Base-by-base conservation (phyloP, 2,888 invertebrate genomes). In the Chrysolina oricalcia region DNA sequence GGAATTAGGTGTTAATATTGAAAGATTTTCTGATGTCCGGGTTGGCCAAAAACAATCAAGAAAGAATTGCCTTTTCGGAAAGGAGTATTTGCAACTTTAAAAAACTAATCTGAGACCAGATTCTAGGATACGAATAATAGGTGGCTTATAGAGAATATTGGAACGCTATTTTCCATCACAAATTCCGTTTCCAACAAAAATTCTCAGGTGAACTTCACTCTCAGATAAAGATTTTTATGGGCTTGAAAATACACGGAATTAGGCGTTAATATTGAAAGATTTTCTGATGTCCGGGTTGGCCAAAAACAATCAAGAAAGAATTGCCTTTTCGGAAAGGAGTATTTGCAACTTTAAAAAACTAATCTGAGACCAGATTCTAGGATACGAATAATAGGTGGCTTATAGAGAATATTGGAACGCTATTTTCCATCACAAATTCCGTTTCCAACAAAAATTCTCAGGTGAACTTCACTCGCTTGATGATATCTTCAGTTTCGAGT, bases 171-270 rank as follows among this genome's bases (percentile, higher is more conserved):
- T 17, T 59, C 48, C 56, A 21, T 46, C 59, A 48, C n/a, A n/a
- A n/a, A n/a, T n/a, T n/a, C n/a, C n/a, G n/a, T n/a, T n/a, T n/a
- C n/a, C n/a, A n/a, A n/a, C n/a, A n/a, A n/a, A n/a, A n/a, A n/a
- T n/a, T n/a, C n/a, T n/a, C n/a, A n/a, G n/a, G n/a, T n/a, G n/a
- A n/a, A n/a, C n/a, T n/a, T n/a, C n/a, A 68, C 63, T 66, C 53
- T 66, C 35, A 70, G 66, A 73, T 76, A 70, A 69, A 70, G 76
- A 76, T 76, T 76, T 73, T 73, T 56, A 73, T 70, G 76, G 65
- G 66, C n/a, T 27, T 19, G 11, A 46, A 67, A 70, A 68, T 70
- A n/a, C 46, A 17, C 66, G 67, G 62, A 74, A 70, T 74, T 70
- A 70, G 67, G 66, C 74, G 70, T 74, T 70, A 74, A 74, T 74